Conservation (phyloP, 2,888 invertebrate genomes). For the Deroplatys truncata region DNA sequence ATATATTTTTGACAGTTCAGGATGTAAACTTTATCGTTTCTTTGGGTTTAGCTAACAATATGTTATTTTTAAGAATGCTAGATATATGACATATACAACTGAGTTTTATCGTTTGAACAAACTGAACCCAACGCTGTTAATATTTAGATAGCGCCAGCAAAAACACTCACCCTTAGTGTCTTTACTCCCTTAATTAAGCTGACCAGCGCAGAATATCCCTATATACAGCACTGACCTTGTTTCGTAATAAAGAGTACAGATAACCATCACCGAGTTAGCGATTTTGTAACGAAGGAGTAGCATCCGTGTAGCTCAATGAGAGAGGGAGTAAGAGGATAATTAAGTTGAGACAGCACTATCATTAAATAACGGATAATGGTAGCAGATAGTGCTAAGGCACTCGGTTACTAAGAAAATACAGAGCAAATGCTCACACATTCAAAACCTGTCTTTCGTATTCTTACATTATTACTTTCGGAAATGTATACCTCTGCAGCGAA, state of each 20-base stretch:
- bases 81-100: background rate
- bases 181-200: background rate
- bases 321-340: background rate
- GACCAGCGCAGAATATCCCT: background rate
- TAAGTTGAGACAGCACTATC: background rate
- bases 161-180: background rate
- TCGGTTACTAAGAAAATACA: background rate
- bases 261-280: background rate
- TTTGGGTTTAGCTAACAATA: too few relatives aligned
- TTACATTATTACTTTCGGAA: too few relatives aligned
- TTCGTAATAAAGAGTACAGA: background rate
- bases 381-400: background rate
- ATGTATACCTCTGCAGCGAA: too few relatives aligned
- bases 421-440: too few relatives aligned
- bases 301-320: background rate
- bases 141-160: background rate
- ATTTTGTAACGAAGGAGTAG: background rate
- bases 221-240: background rate
- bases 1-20: too few relatives aligned
- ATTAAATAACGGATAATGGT: background rate
- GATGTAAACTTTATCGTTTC: too few relatives aligned
- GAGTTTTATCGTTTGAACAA: background rate
- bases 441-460: too few relatives aligned
- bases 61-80: too few relatives aligned
- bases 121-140: background rate